A percentile compares a stretch with the other conserved stretches of the same genome.
Evolutionary conservation across 2,113 vertebrate species (phyloP).

Genomic region (Bambusicola thoracicus): DNA sequence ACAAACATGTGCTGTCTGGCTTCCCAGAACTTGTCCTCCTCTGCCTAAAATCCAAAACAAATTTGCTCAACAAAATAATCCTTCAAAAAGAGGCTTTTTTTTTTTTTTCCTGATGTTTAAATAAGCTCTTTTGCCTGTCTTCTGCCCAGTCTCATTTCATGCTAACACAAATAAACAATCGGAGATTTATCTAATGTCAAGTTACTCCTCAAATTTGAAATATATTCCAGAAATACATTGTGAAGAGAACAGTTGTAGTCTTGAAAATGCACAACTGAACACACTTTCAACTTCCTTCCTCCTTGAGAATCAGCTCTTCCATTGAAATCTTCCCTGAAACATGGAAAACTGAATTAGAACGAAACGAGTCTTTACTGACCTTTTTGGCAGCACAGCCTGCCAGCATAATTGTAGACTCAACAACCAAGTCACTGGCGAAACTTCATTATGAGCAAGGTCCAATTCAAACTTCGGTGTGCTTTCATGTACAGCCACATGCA

Average conservation of each 20-base stretch:
- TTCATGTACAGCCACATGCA: background rate
- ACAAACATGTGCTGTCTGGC: constrained; percentile 7
- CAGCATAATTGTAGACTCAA: background rate
- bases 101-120: constrained; percentile 18
- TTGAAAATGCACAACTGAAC: background rate
- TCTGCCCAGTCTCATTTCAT: background rate
- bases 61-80: constrained; percentile 19
- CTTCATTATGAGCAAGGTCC: background rate
- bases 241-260: background rate
- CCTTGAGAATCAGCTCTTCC: background rate
- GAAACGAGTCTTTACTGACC: background rate
- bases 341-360: background rate
- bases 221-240: background rate
- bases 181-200: constrained; percentile 2
- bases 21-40: constrained; percentile 34
- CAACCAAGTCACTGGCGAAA: background rate
- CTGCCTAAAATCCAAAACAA: constrained; percentile 35
- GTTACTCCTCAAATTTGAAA: background rate
- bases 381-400: background rate
- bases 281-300: background rate
- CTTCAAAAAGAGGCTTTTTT: background rate
- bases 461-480: constrained; percentile 25
- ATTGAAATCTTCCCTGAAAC: background rate
- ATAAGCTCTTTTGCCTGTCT: background rate
- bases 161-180: constrained; percentile 3